A percentile compares a stretch with the other conserved stretches of the same genome.
phyloP scores from a whole-genome alignment of 1,140 invertebrate species.

The Steinernema feltiae region DNA sequence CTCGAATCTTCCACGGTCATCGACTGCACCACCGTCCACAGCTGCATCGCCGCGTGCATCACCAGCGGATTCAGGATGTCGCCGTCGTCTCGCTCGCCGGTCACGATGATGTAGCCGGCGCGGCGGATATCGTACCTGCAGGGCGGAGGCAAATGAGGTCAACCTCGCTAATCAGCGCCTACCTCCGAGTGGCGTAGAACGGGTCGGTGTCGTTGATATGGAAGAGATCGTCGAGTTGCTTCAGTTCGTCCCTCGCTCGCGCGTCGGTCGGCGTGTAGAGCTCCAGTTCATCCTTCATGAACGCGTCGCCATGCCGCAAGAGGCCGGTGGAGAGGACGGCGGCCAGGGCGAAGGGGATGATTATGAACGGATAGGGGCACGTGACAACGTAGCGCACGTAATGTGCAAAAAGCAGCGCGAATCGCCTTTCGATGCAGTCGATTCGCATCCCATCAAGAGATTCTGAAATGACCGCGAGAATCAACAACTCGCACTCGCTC shows the following conservation, averaged over 20 bases:
- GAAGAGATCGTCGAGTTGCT: constrained; percentile 49
- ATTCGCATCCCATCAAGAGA: constrained; percentile 36
- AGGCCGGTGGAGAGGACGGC: constrained; percentile 40
- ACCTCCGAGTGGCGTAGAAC: constrained; percentile 55
- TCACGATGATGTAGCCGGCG: constrained; percentile 54
- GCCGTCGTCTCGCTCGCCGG: constrained; percentile 41
- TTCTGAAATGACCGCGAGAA: not conserved
- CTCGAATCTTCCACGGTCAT: constrained; percentile 45
- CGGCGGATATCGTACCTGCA: constrained; percentile 52
- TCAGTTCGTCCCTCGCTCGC: constrained; percentile 41
- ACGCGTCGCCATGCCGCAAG: constrained; percentile 37
- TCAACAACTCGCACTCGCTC: not conserved
- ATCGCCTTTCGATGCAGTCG: constrained; percentile 50
- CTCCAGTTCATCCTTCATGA: constrained; percentile 54
- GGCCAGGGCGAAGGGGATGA: constrained; percentile 48
- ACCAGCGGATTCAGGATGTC: constrained; percentile 49
- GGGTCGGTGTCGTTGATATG: constrained; percentile 56
- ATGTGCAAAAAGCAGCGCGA: constrained; percentile 42
- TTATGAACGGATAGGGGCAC: constrained; percentile 50
- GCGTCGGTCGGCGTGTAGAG: constrained; percentile 56
- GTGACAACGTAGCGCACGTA: constrained; percentile 43
- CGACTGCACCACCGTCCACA: constrained; percentile 50
- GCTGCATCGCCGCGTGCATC: constrained; percentile 52
- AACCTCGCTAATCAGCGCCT: not conserved
- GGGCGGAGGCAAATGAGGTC: constrained; percentile 11